Evolutionary conservation across 2,797 vertebrate genomes (phyloP).

Genomic region (Octomys mimax): DNA sequence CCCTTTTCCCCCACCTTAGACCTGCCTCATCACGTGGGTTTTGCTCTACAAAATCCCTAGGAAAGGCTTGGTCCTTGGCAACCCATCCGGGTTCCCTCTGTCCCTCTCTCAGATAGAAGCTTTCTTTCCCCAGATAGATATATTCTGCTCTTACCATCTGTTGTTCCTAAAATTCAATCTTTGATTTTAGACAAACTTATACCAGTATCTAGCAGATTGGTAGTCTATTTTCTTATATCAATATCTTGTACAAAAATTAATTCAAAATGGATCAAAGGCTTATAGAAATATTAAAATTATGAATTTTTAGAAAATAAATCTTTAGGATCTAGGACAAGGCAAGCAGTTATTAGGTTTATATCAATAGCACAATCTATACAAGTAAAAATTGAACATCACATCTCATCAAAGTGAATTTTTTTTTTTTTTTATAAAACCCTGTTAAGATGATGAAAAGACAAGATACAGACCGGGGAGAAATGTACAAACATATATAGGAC

Average conservation of each 20-base stretch:
- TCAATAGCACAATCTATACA: background rate
- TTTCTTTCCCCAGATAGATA: too few species aligned
- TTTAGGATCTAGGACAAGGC: background rate
- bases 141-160: too few species aligned
- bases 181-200: too few species aligned
- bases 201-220: too few species aligned
- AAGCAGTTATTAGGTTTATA: background rate
- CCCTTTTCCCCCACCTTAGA: too few species aligned
- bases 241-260: slow-evolving; percentile 11
- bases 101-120: too few species aligned
- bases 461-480: background rate
- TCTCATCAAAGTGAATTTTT: slow-evolving; percentile 40
- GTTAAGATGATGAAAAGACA: background rate
- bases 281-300: slow-evolving; percentile 16
- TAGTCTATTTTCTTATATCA: too few species aligned
- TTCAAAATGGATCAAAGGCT: slow-evolving; percentile 10
- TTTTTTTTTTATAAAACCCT: background rate
- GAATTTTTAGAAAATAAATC: background rate
- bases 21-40: too few species aligned
- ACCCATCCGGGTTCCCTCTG: too few species aligned
- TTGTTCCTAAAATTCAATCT: too few species aligned
- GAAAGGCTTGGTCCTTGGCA: too few species aligned
- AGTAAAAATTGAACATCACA: background rate
- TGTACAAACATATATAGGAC: background rate
- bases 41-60: too few species aligned